Evolutionary conservation across 2,888 invertebrate species (phyloP).

Genomic region (Allygus modestus): DNA sequence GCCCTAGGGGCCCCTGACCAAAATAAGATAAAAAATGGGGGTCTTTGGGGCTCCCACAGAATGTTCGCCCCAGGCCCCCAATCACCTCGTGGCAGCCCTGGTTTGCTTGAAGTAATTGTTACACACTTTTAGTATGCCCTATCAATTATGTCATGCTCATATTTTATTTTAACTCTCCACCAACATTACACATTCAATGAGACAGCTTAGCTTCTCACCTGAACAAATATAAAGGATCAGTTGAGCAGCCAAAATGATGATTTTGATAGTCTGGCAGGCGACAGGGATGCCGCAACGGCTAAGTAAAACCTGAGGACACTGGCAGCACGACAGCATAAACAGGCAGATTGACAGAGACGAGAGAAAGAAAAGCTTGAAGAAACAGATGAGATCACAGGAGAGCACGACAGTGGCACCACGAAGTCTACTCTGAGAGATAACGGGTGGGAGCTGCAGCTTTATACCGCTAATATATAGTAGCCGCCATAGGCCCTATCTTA

Average conservation of each 20-base stretch:
- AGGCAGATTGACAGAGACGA: neutral
- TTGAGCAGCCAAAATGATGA: conserved; percentile 47
- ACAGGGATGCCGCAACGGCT: conserved; percentile 8
- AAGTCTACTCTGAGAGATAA: conserved; percentile 34
- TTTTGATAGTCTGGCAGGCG: neutral
- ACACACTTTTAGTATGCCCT: no score
- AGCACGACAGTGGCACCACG: neutral
- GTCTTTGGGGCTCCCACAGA: no score
- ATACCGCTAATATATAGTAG: conserved; percentile 14
- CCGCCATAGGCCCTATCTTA: conserved; percentile 17
- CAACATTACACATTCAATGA: neutral
- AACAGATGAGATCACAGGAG: conserved; percentile 35
- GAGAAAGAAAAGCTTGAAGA: neutral
- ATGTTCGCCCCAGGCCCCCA: no score
- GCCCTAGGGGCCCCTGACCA: no score
- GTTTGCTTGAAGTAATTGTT: no score
- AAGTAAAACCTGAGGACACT: neutral
- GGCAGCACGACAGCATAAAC: conserved; percentile 49
- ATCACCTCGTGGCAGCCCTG: no score
- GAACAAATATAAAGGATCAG: conserved; percentile 38
- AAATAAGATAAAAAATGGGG: no score
- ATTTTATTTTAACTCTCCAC: no score
- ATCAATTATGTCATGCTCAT: no score
- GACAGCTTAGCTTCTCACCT: conserved; percentile 9
- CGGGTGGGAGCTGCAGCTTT: neutral